Evolutionary conservation across 2,797 vertebrate species (phyloP).

Genomic region (Alectoris magna): DNA sequence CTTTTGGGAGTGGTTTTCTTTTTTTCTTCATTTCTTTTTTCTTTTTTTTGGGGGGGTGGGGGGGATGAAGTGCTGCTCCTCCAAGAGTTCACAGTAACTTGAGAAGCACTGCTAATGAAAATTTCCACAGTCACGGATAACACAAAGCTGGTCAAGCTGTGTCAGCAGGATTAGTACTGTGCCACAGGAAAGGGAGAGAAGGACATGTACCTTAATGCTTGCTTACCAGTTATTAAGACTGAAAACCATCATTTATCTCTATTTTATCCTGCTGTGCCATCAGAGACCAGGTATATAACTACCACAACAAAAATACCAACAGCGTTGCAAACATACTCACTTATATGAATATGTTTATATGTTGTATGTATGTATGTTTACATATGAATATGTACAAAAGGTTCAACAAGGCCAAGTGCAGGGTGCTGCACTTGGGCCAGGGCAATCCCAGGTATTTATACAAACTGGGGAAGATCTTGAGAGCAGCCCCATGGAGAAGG

Average conservation of each 20-base stretch:
- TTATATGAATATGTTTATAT: no score
- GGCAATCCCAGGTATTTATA: no score
- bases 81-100: background rate
- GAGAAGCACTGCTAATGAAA: background rate
- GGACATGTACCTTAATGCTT: fast-evolving
- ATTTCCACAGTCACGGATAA: background rate
- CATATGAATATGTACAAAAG: background rate
- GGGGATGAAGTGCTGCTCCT: background rate
- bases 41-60: no score
- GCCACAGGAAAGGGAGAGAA: background rate
- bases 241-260: background rate
- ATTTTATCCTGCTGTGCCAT: background rate
- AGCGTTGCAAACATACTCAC: background rate
- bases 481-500: no score
- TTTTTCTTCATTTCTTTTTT: no score
- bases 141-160: background rate
- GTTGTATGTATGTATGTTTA: no score
- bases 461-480: no score
- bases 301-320: background rate
- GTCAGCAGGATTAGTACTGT: background rate
- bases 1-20: background rate
- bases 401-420: no score
- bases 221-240: background rate
- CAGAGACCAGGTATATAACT: background rate
- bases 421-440: no score